phyloP scores from a whole-genome alignment of 2,888 invertebrate species.

The Heliconius ismenius region DNA sequence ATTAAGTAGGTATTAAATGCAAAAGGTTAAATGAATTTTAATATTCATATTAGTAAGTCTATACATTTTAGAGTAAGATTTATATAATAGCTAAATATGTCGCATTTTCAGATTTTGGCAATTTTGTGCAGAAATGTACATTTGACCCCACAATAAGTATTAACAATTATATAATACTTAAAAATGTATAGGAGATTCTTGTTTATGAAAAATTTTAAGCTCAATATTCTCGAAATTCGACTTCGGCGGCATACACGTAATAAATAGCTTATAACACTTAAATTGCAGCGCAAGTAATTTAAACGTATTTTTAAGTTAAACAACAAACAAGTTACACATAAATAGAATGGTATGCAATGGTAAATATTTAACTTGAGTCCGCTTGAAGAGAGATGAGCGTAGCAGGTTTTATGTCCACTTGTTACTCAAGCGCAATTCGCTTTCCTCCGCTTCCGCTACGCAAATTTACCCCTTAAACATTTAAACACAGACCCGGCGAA shows the following conservation, averaged over 20 bases:
- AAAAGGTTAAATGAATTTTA: neutral
- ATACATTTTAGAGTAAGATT: neutral
- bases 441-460: conserved; percentile 45
- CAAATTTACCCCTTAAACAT: conserved; percentile 38
- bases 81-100: neutral
- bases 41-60: neutral
- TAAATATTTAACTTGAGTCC: conserved; percentile 15
- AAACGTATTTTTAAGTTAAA: neutral
- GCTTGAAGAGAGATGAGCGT: conserved; percentile 17
- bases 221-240: neutral
- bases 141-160: too few relatives aligned
- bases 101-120: neutral
- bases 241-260: neutral
- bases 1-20: too few relatives aligned
- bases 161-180: too few relatives aligned
- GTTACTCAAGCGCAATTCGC: conserved; percentile 45
- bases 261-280: neutral
- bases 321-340: neutral
- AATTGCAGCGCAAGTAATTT: neutral
- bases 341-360: neutral
- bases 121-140: neutral
- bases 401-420: conserved; percentile 35
- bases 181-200: too few relatives aligned
- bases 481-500: conserved; percentile 40
- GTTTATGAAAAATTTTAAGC: neutral